These are phyloP conservation scores for Corythaeola cristata DNA, from an alignment of 2,113 vertebrate genomes.

Conservation along the genomic window DNA sequence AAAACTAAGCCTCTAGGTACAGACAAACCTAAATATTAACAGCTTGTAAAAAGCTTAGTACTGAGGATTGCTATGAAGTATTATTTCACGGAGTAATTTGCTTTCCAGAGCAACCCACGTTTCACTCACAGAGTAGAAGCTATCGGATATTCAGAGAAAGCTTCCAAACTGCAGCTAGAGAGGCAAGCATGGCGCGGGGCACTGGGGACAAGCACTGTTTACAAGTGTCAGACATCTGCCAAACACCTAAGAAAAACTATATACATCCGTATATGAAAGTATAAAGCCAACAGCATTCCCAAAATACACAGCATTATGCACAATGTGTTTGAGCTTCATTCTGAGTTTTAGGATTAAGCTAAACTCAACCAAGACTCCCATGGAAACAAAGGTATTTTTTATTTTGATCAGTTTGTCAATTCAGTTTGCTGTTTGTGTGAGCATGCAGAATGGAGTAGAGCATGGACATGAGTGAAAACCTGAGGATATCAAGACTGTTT, in stretches of 20 bases:
- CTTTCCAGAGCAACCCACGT: background rate
- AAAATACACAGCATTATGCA: rapidly evolving
- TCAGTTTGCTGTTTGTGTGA: background rate
- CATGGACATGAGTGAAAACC: background rate
- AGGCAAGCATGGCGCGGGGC: background rate
- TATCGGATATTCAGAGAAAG: background rate
- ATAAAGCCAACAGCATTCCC: background rate
- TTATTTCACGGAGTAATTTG: background rate
- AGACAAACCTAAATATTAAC: background rate
- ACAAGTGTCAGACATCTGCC: background rate
- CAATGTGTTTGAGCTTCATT: background rate
- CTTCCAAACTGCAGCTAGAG: background rate
- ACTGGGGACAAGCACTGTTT: background rate
- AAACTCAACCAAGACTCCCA: background rate
- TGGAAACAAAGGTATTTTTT: background rate
- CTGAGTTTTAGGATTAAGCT: background rate
- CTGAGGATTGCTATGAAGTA: background rate
- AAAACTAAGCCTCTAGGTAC: background rate
- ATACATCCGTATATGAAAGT: rapidly evolving
- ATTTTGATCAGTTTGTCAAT: background rate
- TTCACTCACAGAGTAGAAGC: background rate
- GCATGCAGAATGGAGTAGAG: background rate
- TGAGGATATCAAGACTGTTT: background rate
- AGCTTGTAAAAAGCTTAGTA: background rate
- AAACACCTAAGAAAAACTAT: background rate